Evolutionary conservation across 2,797 vertebrate genomes (phyloP).

Genomic region (Megaceryle alcyon): DNA sequence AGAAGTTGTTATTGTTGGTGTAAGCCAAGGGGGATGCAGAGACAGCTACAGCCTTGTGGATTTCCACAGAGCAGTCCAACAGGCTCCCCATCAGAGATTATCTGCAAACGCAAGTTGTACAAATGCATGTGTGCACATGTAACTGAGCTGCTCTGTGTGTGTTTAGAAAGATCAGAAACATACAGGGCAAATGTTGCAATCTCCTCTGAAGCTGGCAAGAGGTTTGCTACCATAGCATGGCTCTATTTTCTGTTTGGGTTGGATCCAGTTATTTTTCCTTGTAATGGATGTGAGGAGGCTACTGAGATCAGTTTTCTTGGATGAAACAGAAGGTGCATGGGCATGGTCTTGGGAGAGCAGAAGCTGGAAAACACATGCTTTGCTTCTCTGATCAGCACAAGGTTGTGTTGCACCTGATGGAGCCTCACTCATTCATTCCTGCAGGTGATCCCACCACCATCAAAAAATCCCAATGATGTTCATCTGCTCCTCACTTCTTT

Average conservation of each 20-base stretch:
- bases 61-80: not conserved
- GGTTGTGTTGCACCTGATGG: not conserved
- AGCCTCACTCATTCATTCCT: not conserved
- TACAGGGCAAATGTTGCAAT: accelerated
- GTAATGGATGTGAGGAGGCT: not conserved
- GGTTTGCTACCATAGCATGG: not conserved
- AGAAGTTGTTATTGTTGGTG: not conserved
- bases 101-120: not conserved
- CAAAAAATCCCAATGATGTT: not conserved
- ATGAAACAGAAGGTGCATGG: not conserved
- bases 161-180: constrained; percentile 5
- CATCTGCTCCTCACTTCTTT: not conserved
- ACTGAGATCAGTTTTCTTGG: not conserved
- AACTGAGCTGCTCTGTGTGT: not conserved
- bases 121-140: not conserved
- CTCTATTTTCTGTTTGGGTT: constrained; percentile 20
- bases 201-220: not conserved
- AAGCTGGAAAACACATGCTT: not conserved
- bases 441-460: not conserved
- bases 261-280: constrained; percentile 4
- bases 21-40: not conserved
- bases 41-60: not conserved
- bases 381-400: not conserved
- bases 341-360: not conserved
- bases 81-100: not conserved